Base-by-base conservation (phyloP, 2,888 invertebrate species). In the Acrocyrtus sp. region DNA sequence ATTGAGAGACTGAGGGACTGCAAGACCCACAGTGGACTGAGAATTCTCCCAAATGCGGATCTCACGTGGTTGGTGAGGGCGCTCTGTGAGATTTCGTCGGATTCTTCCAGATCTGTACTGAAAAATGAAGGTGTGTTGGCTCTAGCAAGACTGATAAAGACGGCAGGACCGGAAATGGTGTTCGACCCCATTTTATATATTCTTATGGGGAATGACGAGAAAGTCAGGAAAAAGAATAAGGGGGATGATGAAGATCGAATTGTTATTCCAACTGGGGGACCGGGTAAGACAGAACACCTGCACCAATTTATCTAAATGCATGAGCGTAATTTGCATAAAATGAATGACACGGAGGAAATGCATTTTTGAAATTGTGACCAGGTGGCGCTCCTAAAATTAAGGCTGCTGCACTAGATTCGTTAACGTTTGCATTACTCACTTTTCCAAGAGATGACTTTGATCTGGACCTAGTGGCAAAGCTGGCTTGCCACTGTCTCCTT, bases 381-480 rank as follows among this genome's bases (percentile, higher is more conserved):
- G 75, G 76, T 24, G 76, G 76, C 21, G 75, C 76, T 6, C 78
- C 78, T 12, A 74, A 78, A 60, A 62, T 78, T 19, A 79, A 78
- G 63, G 72, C 77, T 15, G 75, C 78, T n/a, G 89, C 91, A 0
- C 83, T 93, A 8, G 91, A 93, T 84, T 88, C 92, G 81, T 86
- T 92, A 56, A 92, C 93, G 82, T 91, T 91, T 78, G 89, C 92
- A 8, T 84, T 93, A 78, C 88, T 93, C 83, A 91, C 91, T 29
- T 92, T 92, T 83, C 93, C 93, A 1, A 90, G 92, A 81, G 90
- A 90, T 57, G 91, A 92, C 80, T 89, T 92, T 82, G 90, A 91
- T 80, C 82, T 87, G 76, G 82, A 83, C 4, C 81, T 81, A 8
- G 82, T 86, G 83, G 87, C 83, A 6, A 76, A 77, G 72, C 58